Base-by-base conservation (phyloP, 2,888 invertebrate species). In the Drosophila peninsularis region DNA sequence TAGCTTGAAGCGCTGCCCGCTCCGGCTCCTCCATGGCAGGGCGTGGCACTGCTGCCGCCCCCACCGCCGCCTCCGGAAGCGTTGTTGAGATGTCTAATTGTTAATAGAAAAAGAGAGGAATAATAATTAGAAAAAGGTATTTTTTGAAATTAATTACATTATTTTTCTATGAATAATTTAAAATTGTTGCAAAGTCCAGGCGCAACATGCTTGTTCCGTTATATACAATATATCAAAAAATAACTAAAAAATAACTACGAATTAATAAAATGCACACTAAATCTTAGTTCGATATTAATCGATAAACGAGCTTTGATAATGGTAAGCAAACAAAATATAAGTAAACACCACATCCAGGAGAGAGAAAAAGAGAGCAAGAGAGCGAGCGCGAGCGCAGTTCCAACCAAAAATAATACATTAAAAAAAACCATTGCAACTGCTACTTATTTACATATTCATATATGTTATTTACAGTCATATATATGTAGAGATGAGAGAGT, bases 21-120 rank as follows among this genome's bases (percentile, higher is more conserved):
- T 11, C 95, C 95, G 60, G 94, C 94, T 55, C 58, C 60, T 3
- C 24, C 91, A 72, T 90, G 89, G 32, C 62, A 61, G 75, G 88
- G 90, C 62, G 87, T 91, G 60, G 55, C 71, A 42, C 63, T 62
- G 69, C 60, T 73, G 14, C 95, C 42, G 50, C 50, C 95, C 49
- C 94, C 94, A 57, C 60, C 60, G 14, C 95, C 42, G 34, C 55
- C 95, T 53, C 94, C 94, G 57, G 95, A 94, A 53, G 95, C 95
- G 42, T 49, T 61, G 42, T 57, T 60, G 62, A 84, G 65, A 67
- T 84, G 80, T 82, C 84, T 84, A 67, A 47, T n/a, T 36, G 41
- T 17, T 42, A 24, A 58, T n/a, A 30, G 7, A 24, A 36, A 11
- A 27, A 36, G 39, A 44, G 27, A 42, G 10, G n/a, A 14, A 17